These are phyloP conservation scores for Ophion ventricosus DNA, from an alignment of 2,888 invertebrate species.

Conservation along the genomic window DNA sequence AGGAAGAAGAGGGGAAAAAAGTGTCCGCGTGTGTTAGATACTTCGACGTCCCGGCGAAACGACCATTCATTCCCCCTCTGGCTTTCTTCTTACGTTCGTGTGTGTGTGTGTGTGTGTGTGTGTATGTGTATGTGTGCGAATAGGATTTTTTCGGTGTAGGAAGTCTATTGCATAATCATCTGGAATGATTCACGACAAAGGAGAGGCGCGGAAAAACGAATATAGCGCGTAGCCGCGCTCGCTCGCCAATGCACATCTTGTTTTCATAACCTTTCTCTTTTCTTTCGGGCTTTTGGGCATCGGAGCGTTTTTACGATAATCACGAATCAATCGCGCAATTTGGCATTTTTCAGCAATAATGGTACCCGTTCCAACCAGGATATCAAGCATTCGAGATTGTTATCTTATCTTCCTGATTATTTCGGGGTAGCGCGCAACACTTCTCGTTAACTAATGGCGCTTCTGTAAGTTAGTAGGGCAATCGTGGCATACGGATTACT, in stretches of 20 bases:
- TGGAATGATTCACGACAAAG: constrained; percentile 17
- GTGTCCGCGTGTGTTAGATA: background rate
- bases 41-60: constrained; percentile 35
- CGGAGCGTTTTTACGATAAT: background rate
- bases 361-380: background rate
- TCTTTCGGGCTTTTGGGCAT: background rate
- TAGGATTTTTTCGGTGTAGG: constrained; percentile 19
- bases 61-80: constrained; percentile 31
- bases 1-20: background rate
- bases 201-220: constrained; percentile 9
- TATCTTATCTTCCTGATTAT: background rate
- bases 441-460: background rate
- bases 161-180: constrained; percentile 43
- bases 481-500: background rate
- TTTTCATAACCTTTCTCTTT: background rate
- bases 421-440: background rate
- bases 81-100: constrained; percentile 27
- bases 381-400: background rate
- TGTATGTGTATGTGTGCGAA: constrained; percentile 3
- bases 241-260: background rate
- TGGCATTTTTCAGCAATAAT: background rate
- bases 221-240: background rate
- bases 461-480: background rate
- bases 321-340: background rate
- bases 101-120: too few relatives aligned